Conservation (phyloP, 2,888 invertebrate species). For the Neoscelio sp. region DNA sequence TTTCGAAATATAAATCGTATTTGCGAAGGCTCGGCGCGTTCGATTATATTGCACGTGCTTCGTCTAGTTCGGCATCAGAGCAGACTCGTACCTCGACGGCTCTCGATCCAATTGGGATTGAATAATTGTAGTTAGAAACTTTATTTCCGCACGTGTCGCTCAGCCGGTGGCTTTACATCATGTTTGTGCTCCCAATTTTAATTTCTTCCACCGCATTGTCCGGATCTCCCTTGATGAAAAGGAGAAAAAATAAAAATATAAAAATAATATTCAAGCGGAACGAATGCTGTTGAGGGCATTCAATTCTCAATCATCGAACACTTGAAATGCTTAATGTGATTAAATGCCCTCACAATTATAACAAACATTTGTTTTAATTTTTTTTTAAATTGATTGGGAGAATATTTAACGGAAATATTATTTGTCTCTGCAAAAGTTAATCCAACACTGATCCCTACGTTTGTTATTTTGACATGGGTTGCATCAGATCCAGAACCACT, state of each 20-base stretch:
- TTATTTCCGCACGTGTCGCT: conserved; percentile 59
- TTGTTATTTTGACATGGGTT: too few species aligned
- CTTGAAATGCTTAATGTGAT: conserved; percentile 44
- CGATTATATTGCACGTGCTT: conserved; percentile 60
- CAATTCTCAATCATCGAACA: conserved; percentile 33
- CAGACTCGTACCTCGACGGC: conserved; percentile 55
- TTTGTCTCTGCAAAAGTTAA: too few species aligned
- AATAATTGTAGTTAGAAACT: conserved; percentile 64
- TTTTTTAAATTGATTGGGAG: too few species aligned
- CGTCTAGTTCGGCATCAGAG: conserved; percentile 54
- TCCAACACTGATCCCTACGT: too few species aligned
- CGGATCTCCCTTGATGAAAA: conserved; percentile 6
- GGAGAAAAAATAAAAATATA: neutral
- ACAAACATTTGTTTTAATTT: too few species aligned
- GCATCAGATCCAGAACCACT: too few species aligned
- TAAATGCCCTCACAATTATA: too few species aligned
- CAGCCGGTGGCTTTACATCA: conserved; percentile 41
- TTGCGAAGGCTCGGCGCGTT: conserved; percentile 60
- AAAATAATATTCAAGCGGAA: conserved; percentile 13
- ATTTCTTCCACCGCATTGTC: conserved; percentile 43
- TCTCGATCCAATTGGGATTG: conserved; percentile 57
- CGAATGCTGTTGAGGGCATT: conserved; percentile 24
- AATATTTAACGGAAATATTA: too few species aligned
- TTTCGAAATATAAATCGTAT: conserved; percentile 60
- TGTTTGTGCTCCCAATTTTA: conserved; percentile 54